These are phyloP conservation scores for Mactra quadrangularis DNA, from an alignment of 1,140 invertebrate genomes.

Conservation along the genomic window DNA sequence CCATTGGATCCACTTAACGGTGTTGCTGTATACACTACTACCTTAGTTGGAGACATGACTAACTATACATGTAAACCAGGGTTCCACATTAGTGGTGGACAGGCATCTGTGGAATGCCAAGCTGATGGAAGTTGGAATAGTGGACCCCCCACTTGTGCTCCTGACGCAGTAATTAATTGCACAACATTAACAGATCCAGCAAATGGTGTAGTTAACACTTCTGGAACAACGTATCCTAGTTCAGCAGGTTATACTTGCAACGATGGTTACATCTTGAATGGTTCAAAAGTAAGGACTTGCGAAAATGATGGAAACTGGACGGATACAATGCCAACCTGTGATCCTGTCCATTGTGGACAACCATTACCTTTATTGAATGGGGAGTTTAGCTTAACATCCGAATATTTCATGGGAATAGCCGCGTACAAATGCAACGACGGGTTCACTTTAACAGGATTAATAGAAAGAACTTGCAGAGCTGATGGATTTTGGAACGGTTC, in stretches of 20 bases:
- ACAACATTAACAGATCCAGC: neutral
- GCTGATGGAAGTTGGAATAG: no score
- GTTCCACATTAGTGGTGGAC: no score
- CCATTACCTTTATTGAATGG: neutral
- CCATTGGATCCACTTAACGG: no score
- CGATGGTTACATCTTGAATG: conserved; percentile 61
- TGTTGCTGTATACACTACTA: no score
- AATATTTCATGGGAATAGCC: conserved; percentile 58
- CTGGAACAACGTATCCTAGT: conserved; percentile 61
- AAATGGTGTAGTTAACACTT: conserved; percentile 5
- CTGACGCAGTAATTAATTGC: conserved; percentile 37
- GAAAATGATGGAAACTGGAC: conserved; percentile 90
- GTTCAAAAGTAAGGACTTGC: conserved; percentile 57
- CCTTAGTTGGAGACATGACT: no score
- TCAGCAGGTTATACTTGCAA: conserved; percentile 63
- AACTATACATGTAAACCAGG: no score
- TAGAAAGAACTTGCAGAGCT: conserved; percentile 76
- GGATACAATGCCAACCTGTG: conserved; percentile 83
- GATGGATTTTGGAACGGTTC: conserved; percentile 91
- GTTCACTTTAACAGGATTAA: conserved; percentile 49
- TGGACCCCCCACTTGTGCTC: no score
- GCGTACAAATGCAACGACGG: conserved; percentile 66
- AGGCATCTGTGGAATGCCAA: no score
- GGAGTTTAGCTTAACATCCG: neutral
- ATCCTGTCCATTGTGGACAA: conserved; percentile 27